phyloP scores from a whole-genome alignment of 2,113 vertebrate species.

The Triplophysa rosa region DNA sequence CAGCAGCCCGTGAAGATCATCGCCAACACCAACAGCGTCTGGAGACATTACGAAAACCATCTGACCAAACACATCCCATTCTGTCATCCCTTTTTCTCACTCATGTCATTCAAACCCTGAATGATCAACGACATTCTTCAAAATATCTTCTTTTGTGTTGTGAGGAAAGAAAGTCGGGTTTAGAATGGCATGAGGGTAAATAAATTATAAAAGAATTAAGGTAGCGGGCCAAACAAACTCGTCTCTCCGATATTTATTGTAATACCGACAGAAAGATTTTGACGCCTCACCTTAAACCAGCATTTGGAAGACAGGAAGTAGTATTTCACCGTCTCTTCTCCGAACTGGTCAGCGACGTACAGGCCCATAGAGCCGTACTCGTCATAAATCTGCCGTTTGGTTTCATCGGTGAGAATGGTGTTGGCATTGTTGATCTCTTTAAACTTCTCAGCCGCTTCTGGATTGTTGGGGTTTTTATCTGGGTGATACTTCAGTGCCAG shows the following conservation, averaged over 20 bases:
- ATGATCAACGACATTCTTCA: too few relatives aligned
- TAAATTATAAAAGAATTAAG: too few relatives aligned
- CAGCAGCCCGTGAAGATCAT: slow-evolving; percentile 76
- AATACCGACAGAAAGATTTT: not conserved
- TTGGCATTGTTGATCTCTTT: slow-evolving; percentile 95
- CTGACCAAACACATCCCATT: not conserved
- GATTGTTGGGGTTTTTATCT: slow-evolving; percentile 86
- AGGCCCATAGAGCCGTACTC: slow-evolving; percentile 88
- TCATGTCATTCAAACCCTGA: too few relatives aligned
- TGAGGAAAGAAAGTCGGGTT: too few relatives aligned
- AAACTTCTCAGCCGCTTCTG: slow-evolving; percentile 71
- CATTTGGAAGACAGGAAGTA: slow-evolving; percentile 87
- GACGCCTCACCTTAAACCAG: slow-evolving; percentile 90
- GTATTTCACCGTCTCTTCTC: slow-evolving; percentile 82
- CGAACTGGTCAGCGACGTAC: slow-evolving; percentile 87
- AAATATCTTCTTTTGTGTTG: too few relatives aligned
- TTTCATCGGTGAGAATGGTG: slow-evolving; percentile 80
- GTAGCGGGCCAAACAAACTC: too few relatives aligned
- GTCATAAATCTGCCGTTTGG: slow-evolving; percentile 83
- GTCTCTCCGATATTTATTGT: not conserved
- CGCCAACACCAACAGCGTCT: slow-evolving; percentile 78
- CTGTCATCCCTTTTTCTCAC: too few relatives aligned
- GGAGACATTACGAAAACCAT: not conserved
- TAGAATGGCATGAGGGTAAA: too few relatives aligned
- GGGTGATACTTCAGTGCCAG: slow-evolving; percentile 87